Evolutionary conservation across 2,888 invertebrate species (phyloP).

Genomic region (Oligia fasciuncula): DNA sequence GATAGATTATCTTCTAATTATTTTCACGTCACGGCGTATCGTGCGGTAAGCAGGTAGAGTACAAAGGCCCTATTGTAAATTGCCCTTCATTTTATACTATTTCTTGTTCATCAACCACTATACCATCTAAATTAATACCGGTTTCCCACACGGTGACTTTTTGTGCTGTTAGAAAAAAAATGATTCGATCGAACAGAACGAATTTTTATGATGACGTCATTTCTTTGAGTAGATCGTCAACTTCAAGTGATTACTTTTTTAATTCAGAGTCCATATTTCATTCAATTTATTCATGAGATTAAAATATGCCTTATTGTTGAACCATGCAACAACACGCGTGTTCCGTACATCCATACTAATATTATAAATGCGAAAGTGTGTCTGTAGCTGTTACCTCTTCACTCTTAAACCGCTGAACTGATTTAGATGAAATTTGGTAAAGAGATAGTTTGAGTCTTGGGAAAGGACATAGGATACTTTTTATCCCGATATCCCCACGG

Average conservation of each 20-base stretch:
- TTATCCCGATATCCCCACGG: too few relatives aligned
- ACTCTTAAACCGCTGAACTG: too few relatives aligned
- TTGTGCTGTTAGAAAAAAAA: conserved; percentile 63
- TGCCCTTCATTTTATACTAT: conserved; percentile 75
- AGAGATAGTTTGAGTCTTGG: too few relatives aligned
- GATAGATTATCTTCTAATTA: conserved; percentile 76
- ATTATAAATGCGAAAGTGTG: too few relatives aligned
- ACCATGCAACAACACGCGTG: background rate
- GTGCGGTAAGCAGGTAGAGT: conserved; percentile 64
- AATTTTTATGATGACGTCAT: conserved; percentile 56
- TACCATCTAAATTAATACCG: conserved; percentile 69
- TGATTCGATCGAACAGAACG: conserved; percentile 59
- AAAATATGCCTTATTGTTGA: background rate
- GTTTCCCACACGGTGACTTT: conserved; percentile 75
- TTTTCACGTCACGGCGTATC: conserved; percentile 72
- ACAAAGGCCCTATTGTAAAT: conserved; percentile 69
- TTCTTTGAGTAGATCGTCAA: conserved; percentile 41
- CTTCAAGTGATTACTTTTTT: conserved; percentile 38
- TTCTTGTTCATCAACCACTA: conserved; percentile 59
- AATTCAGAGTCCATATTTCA: conserved; percentile 15
- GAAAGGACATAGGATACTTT: too few relatives aligned
- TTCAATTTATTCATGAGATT: conserved; percentile 23
- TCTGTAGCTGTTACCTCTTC: too few relatives aligned
- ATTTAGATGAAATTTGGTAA: too few relatives aligned
- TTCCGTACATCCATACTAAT: conserved; percentile 12